A percentile compares a stretch with the other conserved stretches of the same genome.
Conservation (phyloP, 2,113 vertebrate genomes). For the Cynoglossus semilaevis region DNA sequence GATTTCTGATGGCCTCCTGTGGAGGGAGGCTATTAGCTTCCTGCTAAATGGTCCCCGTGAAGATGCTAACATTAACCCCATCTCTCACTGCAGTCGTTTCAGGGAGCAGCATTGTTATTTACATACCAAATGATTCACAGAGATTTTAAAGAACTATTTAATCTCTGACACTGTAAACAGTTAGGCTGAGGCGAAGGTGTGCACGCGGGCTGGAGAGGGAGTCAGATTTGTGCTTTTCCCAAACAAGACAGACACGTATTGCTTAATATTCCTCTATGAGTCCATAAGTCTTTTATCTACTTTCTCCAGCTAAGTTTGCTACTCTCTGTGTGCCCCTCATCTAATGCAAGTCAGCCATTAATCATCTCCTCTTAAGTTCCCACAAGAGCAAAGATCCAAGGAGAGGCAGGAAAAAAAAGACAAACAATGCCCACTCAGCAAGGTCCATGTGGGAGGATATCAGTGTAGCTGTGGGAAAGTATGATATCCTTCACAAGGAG, state of each 20-base stretch:
- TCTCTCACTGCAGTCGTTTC: slow-evolving; percentile 54
- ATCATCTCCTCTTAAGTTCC: slow-evolving; percentile 42
- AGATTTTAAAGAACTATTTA: slow-evolving; percentile 18
- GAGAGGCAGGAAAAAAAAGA: neutral
- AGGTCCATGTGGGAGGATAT: slow-evolving; percentile 18
- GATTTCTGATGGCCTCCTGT: slow-evolving; percentile 49
- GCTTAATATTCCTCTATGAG: neutral
- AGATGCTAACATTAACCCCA: slow-evolving; percentile 61
- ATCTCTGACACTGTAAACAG: neutral
- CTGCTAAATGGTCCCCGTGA: slow-evolving; percentile 63
- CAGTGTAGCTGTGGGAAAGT: slow-evolving; percentile 11
- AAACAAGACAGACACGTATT: neutral
- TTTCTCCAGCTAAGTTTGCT: slow-evolving; percentile 1
- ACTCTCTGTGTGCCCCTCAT: slow-evolving; percentile 26
- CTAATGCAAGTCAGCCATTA: slow-evolving; percentile 48
- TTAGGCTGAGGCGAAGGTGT: neutral
- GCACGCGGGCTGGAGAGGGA: neutral
- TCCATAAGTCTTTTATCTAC: slow-evolving; percentile 2
- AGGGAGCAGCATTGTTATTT: slow-evolving; percentile 51
- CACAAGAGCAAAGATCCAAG: slow-evolving; percentile 38
- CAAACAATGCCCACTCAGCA: slow-evolving; percentile 34
- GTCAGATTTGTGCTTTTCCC: neutral
- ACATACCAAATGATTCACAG: slow-evolving; percentile 34
- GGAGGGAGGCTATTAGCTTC: slow-evolving; percentile 54
- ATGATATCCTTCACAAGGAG: neutral